These are phyloP conservation scores for Falco punctatus DNA, from an alignment of 2,113 vertebrate species.

Conservation along the genomic window DNA sequence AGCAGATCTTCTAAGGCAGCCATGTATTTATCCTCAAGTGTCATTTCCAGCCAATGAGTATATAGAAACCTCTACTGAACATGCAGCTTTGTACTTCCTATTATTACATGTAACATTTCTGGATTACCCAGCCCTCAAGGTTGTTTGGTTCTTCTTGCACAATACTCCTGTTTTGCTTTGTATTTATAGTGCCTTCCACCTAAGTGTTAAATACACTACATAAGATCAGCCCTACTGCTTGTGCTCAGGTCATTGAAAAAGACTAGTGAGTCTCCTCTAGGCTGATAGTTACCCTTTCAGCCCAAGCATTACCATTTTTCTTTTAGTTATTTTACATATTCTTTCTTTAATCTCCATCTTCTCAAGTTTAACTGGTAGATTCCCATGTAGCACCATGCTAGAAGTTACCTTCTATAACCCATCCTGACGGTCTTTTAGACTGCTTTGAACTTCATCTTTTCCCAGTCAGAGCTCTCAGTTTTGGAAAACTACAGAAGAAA, in stretches of 20 bases:
- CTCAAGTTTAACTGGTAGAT: neutral
- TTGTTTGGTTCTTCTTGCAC: neutral
- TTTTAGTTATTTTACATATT: neutral
- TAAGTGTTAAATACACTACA: neutral
- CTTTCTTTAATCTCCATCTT: neutral
- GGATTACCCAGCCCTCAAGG: neutral
- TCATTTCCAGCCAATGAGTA: neutral
- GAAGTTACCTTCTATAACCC: neutral
- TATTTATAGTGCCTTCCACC: neutral
- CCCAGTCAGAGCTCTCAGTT: neutral
- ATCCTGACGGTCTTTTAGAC: neutral
- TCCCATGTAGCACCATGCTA: neutral
- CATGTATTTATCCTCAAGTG: neutral
- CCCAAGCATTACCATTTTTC: neutral
- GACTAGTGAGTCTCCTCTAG: neutral
- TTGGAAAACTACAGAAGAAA: neutral
- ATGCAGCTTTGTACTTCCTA: neutral
- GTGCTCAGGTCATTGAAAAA: neutral
- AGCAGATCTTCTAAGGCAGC: neutral
- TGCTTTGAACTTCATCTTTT: neutral
- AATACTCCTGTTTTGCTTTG: neutral
- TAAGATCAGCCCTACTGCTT: neutral
- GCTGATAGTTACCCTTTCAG: neutral
- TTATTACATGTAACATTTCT: neutral
- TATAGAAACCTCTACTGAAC: neutral